Percentiles rank a stretch among this genome's conserved stretches.
These are phyloP conservation scores for Tenualosa thibaudeaui DNA, from an alignment of 2,797 vertebrate species.

Conservation along the genomic window DNA sequence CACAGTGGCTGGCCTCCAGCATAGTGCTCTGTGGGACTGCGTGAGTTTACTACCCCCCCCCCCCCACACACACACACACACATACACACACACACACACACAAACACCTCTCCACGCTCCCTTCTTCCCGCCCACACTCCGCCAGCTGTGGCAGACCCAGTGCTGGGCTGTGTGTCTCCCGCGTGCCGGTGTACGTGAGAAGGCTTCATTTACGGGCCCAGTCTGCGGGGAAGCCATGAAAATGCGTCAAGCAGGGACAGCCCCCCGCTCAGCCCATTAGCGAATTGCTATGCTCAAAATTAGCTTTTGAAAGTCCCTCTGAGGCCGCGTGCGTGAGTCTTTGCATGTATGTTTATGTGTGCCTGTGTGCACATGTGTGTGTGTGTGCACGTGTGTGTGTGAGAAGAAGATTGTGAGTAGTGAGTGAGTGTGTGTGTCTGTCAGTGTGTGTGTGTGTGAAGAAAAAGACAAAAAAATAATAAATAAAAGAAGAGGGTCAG, in stretches of 20 bases:
- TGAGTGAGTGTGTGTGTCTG: background rate
- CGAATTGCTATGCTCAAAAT: background rate
- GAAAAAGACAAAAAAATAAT: too few species aligned
- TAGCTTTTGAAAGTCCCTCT: background rate
- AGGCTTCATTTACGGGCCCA: constrained; percentile 2
- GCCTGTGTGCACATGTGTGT: background rate
- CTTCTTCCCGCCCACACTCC: background rate
- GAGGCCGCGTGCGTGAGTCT: background rate
- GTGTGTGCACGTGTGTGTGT: background rate
- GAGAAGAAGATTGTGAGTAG: too few species aligned
- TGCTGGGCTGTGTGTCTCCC: background rate
- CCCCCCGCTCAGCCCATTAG: background rate
- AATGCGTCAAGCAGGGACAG: background rate
- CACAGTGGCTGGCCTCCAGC: constrained; percentile 12
- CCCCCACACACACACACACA: background rate
- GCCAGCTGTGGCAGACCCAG: background rate
- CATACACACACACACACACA: background rate
- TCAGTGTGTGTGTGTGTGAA: background rate
- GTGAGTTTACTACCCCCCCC: background rate
- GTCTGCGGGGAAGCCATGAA: background rate
- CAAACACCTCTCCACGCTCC: background rate
- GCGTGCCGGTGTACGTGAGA: constrained; percentile 8
- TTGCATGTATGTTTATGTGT: background rate
- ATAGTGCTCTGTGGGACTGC: background rate
- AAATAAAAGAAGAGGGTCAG: too few species aligned